phyloP scores from a whole-genome alignment of 2,113 vertebrate species.

The Sylvia atricapilla region DNA sequence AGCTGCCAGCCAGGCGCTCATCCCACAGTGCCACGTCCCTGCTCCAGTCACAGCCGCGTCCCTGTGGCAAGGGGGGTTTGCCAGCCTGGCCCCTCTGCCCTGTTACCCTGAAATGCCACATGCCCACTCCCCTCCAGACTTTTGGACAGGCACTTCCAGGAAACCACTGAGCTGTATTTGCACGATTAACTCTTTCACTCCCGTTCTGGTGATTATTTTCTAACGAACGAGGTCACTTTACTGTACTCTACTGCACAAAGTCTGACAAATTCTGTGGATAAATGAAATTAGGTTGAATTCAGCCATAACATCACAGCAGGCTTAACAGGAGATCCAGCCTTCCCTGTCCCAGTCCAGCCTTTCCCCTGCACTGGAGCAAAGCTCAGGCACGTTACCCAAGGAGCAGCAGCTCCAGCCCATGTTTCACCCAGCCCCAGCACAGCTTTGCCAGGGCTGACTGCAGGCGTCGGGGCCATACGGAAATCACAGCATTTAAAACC shows the following conservation, averaged over 20 bases:
- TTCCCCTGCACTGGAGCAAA: fast-evolving
- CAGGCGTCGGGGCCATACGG: fast-evolving
- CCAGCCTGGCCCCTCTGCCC: not conserved
- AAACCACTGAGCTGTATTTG: not conserved
- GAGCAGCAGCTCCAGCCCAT: not conserved
- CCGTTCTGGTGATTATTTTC: not conserved
- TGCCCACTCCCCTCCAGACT: not conserved
- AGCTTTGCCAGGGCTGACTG: not conserved
- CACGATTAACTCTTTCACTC: not conserved
- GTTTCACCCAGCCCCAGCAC: not conserved
- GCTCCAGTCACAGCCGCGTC: fast-evolving
- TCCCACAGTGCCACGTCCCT: not conserved
- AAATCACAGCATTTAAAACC: slow-evolving; percentile 47
- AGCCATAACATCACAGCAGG: not conserved
- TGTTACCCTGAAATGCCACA: not conserved
- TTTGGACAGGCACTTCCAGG: not conserved
- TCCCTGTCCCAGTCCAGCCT: not conserved
- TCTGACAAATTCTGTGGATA: not conserved
- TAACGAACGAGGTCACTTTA: fast-evolving
- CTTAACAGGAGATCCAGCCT: not conserved
- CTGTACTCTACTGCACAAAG: fast-evolving
- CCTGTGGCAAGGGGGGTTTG: not conserved
- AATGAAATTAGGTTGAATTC: not conserved
- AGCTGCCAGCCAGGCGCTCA: not conserved
- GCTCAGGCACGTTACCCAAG: not conserved